Percentiles rank a stretch among this genome's conserved stretches.
phyloP scores from a whole-genome alignment of 2,113 vertebrate genomes.

The Coreoperca whiteheadi region DNA sequence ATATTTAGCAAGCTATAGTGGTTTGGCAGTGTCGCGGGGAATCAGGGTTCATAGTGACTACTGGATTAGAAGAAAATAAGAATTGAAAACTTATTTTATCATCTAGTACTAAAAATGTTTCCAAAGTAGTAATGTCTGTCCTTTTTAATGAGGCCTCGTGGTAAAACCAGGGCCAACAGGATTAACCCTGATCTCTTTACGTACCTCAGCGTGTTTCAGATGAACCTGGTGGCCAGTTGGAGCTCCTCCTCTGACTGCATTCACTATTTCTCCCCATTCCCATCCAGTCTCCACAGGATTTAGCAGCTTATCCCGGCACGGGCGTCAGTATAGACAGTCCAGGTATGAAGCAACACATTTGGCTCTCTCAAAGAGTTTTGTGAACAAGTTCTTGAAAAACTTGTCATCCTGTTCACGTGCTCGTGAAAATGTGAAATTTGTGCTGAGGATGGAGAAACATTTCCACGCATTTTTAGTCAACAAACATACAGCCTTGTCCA shows the following conservation, averaged over 20 bases:
- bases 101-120: too few species aligned
- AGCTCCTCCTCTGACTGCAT: not conserved
- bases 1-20: too few species aligned
- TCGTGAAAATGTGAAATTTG: not conserved
- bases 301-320: not conserved
- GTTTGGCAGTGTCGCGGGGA: too few species aligned
- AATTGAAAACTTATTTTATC: not conserved
- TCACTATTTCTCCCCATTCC: not conserved
- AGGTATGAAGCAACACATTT: not conserved
- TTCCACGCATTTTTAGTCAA: too few species aligned
- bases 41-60: too few species aligned
- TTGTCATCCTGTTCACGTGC: not conserved
- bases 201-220: not conserved
- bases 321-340: not conserved
- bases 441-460: too few species aligned
- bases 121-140: not conserved
- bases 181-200: not conserved
- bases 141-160: not conserved
- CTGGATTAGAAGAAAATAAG: too few species aligned
- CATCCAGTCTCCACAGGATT: not conserved
- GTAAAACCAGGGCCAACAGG: not conserved
- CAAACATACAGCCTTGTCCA: too few species aligned
- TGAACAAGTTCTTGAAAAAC: not conserved
- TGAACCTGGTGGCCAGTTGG: not conserved
- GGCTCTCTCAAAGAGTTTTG: not conserved